A percentile compares a stretch with the other conserved stretches of the same genome.
Conservation (phyloP, 2,888 invertebrate genomes). For the Matsumyia berberina region DNA sequence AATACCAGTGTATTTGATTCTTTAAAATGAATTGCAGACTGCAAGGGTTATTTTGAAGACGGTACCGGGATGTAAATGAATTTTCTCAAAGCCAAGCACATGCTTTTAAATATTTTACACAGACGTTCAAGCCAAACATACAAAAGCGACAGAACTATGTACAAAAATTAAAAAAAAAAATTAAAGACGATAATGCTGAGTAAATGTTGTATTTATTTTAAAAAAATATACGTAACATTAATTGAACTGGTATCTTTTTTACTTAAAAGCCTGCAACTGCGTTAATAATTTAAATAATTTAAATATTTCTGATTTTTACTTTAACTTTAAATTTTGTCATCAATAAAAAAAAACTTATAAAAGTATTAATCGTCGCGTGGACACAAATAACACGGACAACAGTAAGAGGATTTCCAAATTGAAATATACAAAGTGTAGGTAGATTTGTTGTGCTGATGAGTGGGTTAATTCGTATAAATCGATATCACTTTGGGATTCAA, state of each 20-base stretch:
- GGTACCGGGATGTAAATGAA: no score
- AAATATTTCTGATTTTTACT: no score
- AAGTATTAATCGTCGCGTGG: constrained; percentile 52
- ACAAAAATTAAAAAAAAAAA: constrained; percentile 3
- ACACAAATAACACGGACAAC: constrained; percentile 39
- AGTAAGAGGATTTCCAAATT: constrained; percentile 60
- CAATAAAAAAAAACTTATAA: constrained; percentile 39
- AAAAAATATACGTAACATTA: no score
- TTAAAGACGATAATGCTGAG: constrained; percentile 22
- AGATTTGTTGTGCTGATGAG: constrained; percentile 63
- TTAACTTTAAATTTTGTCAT: constrained; percentile 9
- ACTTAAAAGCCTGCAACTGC: no score
- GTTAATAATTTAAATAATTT: constrained; percentile 9
- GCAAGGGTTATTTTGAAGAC: no score
- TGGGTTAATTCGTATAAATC: constrained; percentile 63
- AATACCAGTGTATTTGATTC: no score
- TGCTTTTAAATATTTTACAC: not conserved
- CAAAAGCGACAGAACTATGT: constrained; percentile 6
- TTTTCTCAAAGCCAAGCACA: not conserved
- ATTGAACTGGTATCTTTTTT: not conserved
- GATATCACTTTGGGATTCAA: constrained; percentile 65
- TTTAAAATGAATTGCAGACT: no score
- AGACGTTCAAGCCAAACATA: not conserved
- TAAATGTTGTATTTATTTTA: constrained; percentile 29
- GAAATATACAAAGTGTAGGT: constrained; percentile 43